A percentile compares a stretch with the other conserved stretches of the same genome.
These are phyloP conservation scores for Rhodeus uyekii DNA, from an alignment of 2,797 vertebrate genomes.

Conservation along the genomic window DNA sequence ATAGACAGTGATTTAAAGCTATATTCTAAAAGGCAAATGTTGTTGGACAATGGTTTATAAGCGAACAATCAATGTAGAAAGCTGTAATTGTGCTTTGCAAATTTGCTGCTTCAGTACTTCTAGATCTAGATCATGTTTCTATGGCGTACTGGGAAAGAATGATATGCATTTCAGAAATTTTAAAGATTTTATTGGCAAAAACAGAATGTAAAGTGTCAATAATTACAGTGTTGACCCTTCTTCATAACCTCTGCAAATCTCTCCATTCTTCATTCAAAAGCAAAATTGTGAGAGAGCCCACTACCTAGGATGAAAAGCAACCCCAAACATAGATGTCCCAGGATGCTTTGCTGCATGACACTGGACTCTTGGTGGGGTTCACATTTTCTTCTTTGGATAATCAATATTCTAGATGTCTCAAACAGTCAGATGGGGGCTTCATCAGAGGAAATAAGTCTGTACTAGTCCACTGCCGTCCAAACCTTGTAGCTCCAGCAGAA, in stretches of 20 bases:
- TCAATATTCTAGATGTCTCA: background rate
- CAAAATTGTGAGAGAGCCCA: background rate
- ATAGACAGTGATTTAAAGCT: background rate
- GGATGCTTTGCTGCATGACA: background rate
- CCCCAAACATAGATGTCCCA: background rate
- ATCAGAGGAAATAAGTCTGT: background rate
- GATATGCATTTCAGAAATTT: background rate
- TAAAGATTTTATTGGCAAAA: background rate
- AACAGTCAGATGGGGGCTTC: background rate
- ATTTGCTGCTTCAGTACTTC: background rate
- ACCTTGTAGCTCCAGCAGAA: background rate
- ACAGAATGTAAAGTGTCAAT: background rate
- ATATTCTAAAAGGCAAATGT: background rate
- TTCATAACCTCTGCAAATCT: background rate
- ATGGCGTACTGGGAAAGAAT: background rate
- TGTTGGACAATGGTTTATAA: background rate
- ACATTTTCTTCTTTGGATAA: background rate
- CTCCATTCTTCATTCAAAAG: background rate
- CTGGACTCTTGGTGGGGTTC: background rate
- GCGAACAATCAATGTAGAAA: background rate
- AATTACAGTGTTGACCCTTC: background rate
- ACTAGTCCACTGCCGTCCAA: background rate
- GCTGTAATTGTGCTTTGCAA: background rate
- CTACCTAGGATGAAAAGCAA: background rate
- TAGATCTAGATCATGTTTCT: background rate